A percentile compares a stretch with the other conserved stretches of the same genome.
These are phyloP conservation scores for Edolisoma coerulescens DNA, from an alignment of 2,113 vertebrate species.

Conservation along the genomic window DNA sequence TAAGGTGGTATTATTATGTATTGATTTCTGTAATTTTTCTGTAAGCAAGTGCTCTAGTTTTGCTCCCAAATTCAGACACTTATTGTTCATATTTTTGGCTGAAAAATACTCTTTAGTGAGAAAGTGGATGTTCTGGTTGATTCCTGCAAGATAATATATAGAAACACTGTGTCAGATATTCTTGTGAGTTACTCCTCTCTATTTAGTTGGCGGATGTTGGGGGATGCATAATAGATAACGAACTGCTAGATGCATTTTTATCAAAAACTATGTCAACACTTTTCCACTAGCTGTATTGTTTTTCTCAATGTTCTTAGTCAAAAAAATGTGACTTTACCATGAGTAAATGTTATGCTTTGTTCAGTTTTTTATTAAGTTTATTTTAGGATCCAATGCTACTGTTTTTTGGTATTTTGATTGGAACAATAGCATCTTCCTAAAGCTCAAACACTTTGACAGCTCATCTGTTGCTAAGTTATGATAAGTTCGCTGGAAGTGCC, in stretches of 20 bases:
- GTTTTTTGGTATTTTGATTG: not conserved
- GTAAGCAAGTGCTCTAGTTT: not conserved
- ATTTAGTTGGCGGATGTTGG: not conserved
- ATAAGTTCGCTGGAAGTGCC: not conserved
- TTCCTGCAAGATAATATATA: not conserved
- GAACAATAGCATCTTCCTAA: not conserved
- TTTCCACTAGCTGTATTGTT: not conserved
- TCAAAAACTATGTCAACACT: not conserved
- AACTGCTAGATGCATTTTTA: not conserved
- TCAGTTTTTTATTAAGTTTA: not conserved
- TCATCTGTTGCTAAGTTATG: not conserved
- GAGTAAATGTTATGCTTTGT: not conserved
- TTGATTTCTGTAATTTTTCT: not conserved
- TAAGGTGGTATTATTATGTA: not conserved
- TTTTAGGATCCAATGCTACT: not conserved
- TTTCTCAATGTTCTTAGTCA: not conserved
- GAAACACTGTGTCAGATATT: not conserved
- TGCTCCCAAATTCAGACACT: not conserved
- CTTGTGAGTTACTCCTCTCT: not conserved
- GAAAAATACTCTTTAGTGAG: not conserved
- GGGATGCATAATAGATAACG: not conserved
- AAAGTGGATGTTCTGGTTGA: not conserved
- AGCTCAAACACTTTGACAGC: not conserved
- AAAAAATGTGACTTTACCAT: not conserved
- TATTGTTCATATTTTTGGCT: not conserved